phyloP scores from a whole-genome alignment of 2,888 invertebrate species.

The Prosopocoilus inquinatus region DNA sequence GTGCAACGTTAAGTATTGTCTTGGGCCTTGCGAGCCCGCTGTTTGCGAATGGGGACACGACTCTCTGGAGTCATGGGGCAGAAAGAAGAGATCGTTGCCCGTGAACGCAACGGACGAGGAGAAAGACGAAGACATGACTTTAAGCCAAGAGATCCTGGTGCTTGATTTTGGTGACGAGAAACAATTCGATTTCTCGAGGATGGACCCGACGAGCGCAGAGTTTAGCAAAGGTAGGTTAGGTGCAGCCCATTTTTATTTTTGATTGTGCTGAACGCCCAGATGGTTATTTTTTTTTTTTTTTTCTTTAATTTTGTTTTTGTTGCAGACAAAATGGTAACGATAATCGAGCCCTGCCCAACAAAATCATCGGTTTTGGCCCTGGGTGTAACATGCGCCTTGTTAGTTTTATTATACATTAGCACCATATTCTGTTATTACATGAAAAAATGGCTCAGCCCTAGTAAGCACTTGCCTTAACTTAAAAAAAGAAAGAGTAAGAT shows the following conservation, averaged over 20 bases:
- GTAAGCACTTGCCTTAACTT: constrained; percentile 71
- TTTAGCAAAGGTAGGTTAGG: constrained; percentile 65
- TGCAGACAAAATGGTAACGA: constrained; percentile 79
- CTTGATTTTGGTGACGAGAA: constrained; percentile 90
- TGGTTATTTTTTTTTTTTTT: constrained; percentile 8
- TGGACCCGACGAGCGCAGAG: constrained; percentile 72
- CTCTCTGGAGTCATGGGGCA: constrained; percentile 88
- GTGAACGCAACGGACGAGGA: constrained; percentile 61
- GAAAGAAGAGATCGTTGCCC: constrained; percentile 73
- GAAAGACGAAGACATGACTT: constrained; percentile 83
- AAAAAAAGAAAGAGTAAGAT: constrained; percentile 9
- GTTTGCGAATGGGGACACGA: constrained; percentile 91
- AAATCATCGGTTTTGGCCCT: constrained; percentile 87
- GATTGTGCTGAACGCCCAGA: neutral
- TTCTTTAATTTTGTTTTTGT: constrained; percentile 31
- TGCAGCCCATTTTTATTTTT: neutral
- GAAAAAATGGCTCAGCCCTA: constrained; percentile 86
- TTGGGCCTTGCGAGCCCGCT: constrained; percentile 91
- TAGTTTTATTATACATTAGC: constrained; percentile 85
- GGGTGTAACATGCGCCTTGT: constrained; percentile 86
- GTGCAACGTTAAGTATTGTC: constrained; percentile 93
- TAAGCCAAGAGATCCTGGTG: constrained; percentile 91
- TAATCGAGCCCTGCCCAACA: constrained; percentile 88
- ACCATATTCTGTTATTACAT: constrained; percentile 91
- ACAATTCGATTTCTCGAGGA: constrained; percentile 77